phyloP scores from a whole-genome alignment of 2,888 invertebrate genomes.

The Epinotia bilunana region DNA sequence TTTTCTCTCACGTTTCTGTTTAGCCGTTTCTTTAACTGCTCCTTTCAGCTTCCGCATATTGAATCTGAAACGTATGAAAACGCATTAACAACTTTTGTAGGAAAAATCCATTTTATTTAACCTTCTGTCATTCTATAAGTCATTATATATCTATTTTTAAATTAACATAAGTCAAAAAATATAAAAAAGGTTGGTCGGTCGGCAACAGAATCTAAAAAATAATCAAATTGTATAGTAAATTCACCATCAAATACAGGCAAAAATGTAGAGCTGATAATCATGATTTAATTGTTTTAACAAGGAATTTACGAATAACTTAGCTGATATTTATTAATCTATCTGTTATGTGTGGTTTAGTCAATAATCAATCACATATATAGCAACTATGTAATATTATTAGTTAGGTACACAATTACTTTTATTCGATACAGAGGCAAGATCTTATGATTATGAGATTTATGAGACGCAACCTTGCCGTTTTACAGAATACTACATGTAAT shows the following conservation, averaged over 20 bases:
- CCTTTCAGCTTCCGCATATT: slow-evolving; percentile 92
- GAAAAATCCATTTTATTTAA: no score
- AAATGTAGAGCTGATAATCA: not conserved
- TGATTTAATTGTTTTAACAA: not conserved
- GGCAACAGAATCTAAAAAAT: no score
- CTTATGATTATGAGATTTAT: no score
- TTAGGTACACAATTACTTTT: not conserved
- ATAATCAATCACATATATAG: not conserved
- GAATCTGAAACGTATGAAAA: no score
- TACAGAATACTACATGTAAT: not conserved
- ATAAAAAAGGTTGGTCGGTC: no score
- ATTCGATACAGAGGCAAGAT: not conserved
- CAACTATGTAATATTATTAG: not conserved
- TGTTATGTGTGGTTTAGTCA: not conserved
- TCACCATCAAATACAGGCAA: no score
- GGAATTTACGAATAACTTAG: not conserved
- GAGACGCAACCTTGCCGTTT: not conserved
- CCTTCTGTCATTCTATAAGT: no score
- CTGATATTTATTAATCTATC: no score
- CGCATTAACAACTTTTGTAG: no score
- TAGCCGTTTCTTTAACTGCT: slow-evolving; percentile 91
- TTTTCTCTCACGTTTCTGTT: slow-evolving; percentile 93
- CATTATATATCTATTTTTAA: no score
- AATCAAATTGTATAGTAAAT: slow-evolving; percentile 27
- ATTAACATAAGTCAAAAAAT: no score